phyloP scores from a whole-genome alignment of 2,888 invertebrate species.

The Orchesella flavescens region DNA sequence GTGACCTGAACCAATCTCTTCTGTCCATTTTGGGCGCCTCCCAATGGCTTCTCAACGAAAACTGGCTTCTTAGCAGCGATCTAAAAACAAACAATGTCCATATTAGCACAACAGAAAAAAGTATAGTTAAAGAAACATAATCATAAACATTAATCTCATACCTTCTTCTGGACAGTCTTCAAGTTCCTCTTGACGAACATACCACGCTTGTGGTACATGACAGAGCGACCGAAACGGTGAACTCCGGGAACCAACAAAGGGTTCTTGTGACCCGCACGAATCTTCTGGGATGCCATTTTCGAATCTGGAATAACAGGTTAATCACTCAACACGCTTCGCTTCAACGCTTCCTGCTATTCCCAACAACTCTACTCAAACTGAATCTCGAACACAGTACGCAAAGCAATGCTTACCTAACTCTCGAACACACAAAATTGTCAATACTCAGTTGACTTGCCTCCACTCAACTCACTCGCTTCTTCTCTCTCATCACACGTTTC shows the following conservation, averaged over 20 bases:
- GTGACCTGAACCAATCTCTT: constrained; percentile 87
- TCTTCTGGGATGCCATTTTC: constrained; percentile 72
- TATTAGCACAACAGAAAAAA: too few relatives aligned
- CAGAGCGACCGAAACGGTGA: constrained; percentile 85
- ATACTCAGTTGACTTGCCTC: too few relatives aligned
- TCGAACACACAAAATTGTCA: too few relatives aligned
- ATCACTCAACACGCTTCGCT: neutral
- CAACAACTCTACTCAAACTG: too few relatives aligned
- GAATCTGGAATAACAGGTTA: neutral
- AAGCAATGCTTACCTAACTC: too few relatives aligned
- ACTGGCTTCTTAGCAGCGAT: constrained; percentile 76
- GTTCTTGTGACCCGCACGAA: constrained; percentile 81
- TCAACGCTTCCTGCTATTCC: too few relatives aligned
- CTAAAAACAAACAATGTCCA: constrained; percentile 51
- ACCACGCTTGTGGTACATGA: constrained; percentile 85
- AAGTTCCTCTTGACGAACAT: constrained; percentile 81
- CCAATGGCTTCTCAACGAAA: constrained; percentile 87
- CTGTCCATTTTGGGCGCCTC: constrained; percentile 97
- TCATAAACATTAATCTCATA: constrained; percentile 70
- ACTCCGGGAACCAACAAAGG: constrained; percentile 91
- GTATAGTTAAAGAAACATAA: too few relatives aligned
- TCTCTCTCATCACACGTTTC: too few relatives aligned
- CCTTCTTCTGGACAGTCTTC: constrained; percentile 76
- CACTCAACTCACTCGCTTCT: too few relatives aligned
- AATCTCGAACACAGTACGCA: too few relatives aligned